Base-by-base conservation (phyloP, 2,888 invertebrate genomes). In the Xestoiulus laeticollis region DNA sequence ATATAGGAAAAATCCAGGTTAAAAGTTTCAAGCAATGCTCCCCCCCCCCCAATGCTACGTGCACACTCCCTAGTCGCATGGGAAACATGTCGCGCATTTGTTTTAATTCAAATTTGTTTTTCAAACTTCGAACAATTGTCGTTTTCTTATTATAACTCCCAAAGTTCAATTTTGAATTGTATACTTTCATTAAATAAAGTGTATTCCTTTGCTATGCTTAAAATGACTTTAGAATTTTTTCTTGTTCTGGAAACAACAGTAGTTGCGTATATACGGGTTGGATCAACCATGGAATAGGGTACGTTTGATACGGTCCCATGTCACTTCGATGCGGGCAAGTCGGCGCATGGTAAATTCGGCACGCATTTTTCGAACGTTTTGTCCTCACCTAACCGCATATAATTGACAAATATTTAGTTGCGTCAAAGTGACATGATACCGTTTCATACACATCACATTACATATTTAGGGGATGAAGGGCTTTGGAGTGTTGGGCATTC, bases 141-240 rank as follows among this genome's bases (percentile, higher is more conserved):
- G 59, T 59, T n/a, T 19, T 59, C 59, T 59, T 59, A 59, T 48
- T 12, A 48, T 59, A 59, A 59, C 59, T 59, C 48, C 59, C 59
- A 3, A 53, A 59, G 59, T 59, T 59, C 59, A n/a, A 22, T n/a
- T 59, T n/a, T 22, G 59, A 59, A 59, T 59, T 59, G n/a, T 59
- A 59, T 59, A 59, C 59, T 59, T 59, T 59, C 59, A 59, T 59
- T 59, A 59, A 59, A 59, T 59, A 59, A 59, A 59, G 59, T 59
- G 59, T 59, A 59, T 59, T 59, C 59, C n/a, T 59, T 59, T 59
- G 59, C 59, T n/a, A 59, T 59, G 59, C 59, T 59, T 59, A 59
- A n/a, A 59, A n/a, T 59, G 19, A 4, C n/a, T 59, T 22, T 8
- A n/a, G 19, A 19, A n/a, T n/a, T 59, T 22, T n/a, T 59, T 59